Base-by-base conservation (phyloP, 2,113 vertebrate species). In the Lagopus muta region DNA sequence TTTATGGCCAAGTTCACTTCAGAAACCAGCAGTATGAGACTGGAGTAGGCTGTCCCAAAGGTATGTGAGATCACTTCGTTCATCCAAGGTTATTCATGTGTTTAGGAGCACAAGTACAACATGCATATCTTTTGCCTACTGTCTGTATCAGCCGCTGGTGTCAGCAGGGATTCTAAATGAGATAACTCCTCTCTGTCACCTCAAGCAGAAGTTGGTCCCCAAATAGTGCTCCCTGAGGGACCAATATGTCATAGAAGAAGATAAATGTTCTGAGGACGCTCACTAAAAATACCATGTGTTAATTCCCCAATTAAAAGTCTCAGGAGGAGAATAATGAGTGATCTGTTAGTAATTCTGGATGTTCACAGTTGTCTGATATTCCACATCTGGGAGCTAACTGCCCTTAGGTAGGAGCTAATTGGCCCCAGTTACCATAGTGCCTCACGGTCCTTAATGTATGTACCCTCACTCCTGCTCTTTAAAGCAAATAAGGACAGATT, bases 261-360 rank as follows among this genome's bases (percentile, higher is more conserved):
- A 93, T n/a, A 93, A 95, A 88, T 55, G 34, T 88, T 96, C 90
- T 90, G 65, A 93, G 92, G 73, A 95, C 52, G 40, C 47, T 88
- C 50, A 61, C 80, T 86, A 67, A 93, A 94, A 96, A 88, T 77
- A 83, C 52, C 3, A 0, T 81, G 72, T 64, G 64, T 81, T 95
- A 93, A 94, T 93, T 90, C 82, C 72, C 79, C 93, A 92, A 88
- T 93, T 93, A 92, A 74, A 90, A 83, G 79, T 85, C 96, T 95
- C 90, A 71, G 69, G 90, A 88, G 90, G 76, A 88, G 76, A 81
- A 86, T 94, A 93, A 92, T 73, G 92, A 94, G 88, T 86, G 90
- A 95, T 94, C 72, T 94, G 82, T 61, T 77, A 88, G 88, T 82
- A 90, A 70, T 74, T 91, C 82, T 91, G 69, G 77, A 90, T 86